Evolutionary conservation across 92 coral and sea anemone species (phyloP).

Genomic region (Phenganax subtilis): DNA sequence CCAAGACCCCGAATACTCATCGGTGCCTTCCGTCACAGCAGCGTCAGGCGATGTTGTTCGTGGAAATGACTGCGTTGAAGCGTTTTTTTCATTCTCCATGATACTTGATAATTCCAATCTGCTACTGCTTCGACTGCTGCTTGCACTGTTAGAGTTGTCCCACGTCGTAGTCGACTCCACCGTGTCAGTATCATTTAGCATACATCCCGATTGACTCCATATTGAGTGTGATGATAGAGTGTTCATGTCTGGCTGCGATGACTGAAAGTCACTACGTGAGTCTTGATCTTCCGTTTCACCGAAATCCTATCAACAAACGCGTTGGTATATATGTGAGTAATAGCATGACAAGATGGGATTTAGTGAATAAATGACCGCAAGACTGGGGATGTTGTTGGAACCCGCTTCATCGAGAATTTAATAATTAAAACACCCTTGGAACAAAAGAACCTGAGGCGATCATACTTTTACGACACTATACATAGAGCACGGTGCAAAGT

Average conservation of each 20-base stretch:
- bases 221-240: conserved; percentile 69
- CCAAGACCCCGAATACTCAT: conserved; percentile 58
- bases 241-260: conserved; percentile 55
- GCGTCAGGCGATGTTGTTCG: conserved; percentile 72
- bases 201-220: conserved; percentile 65
- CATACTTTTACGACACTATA: too few species aligned
- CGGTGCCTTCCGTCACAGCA: conserved; percentile 9
- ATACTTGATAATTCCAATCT: conserved; percentile 89
- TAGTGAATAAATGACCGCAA: too few species aligned
- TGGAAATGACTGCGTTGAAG: conserved; percentile 62
- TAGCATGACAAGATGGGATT: too few species aligned
- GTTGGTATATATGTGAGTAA: too few species aligned
- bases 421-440: too few species aligned
- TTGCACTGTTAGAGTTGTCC: conserved; percentile 98
- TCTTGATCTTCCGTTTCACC: conserved; percentile 25
- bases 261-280: conserved; percentile 14
- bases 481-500: too few species aligned
- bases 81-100: conserved; percentile 75
- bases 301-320: conserved; percentile 6
- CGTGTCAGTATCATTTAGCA: conserved; percentile 71
- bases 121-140: conserved; percentile 95
- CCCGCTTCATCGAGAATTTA: too few species aligned
- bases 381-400: too few species aligned
- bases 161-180: conserved; percentile 74
- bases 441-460: too few species aligned